Base-by-base conservation (phyloP, 2,797 vertebrate species). In the Periparus ater region DNA sequence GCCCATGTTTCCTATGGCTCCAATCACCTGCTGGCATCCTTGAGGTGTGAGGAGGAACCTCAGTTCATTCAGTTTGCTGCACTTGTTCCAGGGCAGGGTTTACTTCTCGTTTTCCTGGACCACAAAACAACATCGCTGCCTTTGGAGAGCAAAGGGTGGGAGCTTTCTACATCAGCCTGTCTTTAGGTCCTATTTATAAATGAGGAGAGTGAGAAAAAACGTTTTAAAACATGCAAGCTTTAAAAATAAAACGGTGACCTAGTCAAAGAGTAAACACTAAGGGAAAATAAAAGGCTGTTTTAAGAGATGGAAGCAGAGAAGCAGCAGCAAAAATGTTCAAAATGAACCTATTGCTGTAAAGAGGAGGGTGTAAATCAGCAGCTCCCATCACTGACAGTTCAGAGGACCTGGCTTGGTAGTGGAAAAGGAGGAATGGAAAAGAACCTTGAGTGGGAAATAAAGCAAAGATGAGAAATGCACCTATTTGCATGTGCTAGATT, bases 191-290 rank as follows among this genome's bases (percentile, higher is more conserved):
- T 96, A 85, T 95, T 95, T 96, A 91, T 95, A 95, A 92, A 91
- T 26, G 55, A 68, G 55, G 17, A 89, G 68, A 91, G 86, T 85
- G 61, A 95, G 87, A 86, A 94, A 93, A 89, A 75, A 67, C 2
- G 8, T 79, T 91, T 88, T 38, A 90, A 96, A 94, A 79, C 89
- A 89, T 32, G 61, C 57, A 62, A 76, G 83, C 57, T 95, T 96
- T 90, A 89, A 91, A 96, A 97, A 96, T 86, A 91, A 93, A 96
- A 85, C 67, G 5, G 3, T 88, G 75, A 74, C 94, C 93, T 91
- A 95, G 89, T 91, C 94, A 75, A 81, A 87, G 53, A 87, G 40
- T 93, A 94, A 93, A 90, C 67, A 79, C 71, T 73, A 73, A 70
- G 30, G 70, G 29, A 85, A 92, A 91, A 93, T 68, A 47, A 90